Evolutionary conservation across 2,888 invertebrate genomes (phyloP).

Genomic region (Stomorhina lunata): DNA sequence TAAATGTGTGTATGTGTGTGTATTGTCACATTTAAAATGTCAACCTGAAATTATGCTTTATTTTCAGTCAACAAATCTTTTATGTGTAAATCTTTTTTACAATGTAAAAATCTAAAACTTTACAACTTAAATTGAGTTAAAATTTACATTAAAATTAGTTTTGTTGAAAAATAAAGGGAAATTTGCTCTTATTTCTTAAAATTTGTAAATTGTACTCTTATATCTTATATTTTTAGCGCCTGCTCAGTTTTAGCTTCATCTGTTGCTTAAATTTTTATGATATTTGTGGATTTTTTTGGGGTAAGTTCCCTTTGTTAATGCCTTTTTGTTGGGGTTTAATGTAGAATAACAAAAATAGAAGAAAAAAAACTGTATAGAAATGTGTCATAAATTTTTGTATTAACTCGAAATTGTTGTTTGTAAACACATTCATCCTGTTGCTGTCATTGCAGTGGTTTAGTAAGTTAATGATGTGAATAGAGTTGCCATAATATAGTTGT

Average conservation of each 20-base stretch:
- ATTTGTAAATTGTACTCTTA: not conserved
- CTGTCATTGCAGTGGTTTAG: slow-evolving; percentile 53
- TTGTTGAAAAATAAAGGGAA: slow-evolving; percentile 42
- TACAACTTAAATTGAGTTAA: no score
- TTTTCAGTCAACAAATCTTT: no score
- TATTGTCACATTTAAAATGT: no score
- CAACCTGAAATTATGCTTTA: no score
- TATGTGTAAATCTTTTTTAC: no score
- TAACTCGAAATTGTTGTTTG: slow-evolving; percentile 51
- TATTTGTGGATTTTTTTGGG: not conserved
- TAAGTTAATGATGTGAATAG: slow-evolving; percentile 30
- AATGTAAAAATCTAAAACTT: no score
- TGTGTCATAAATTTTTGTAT: slow-evolving; percentile 45
- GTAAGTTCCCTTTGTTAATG: not conserved
- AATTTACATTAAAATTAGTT: not conserved
- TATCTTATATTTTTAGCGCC: slow-evolving; percentile 6
- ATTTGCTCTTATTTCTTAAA: slow-evolving; percentile 9
- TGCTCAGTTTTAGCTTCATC: slow-evolving; percentile 53
- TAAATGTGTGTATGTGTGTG: no score
- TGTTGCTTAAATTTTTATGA: slow-evolving; percentile 52
- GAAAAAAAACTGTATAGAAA: not conserved
- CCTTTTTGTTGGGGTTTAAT: not conserved
- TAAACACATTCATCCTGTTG: slow-evolving; percentile 63
- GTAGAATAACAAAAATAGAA: not conserved
- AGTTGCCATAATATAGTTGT: not conserved